Base-by-base conservation (phyloP, 2,113 vertebrate species). In the Tenrec ecaudatus region DNA sequence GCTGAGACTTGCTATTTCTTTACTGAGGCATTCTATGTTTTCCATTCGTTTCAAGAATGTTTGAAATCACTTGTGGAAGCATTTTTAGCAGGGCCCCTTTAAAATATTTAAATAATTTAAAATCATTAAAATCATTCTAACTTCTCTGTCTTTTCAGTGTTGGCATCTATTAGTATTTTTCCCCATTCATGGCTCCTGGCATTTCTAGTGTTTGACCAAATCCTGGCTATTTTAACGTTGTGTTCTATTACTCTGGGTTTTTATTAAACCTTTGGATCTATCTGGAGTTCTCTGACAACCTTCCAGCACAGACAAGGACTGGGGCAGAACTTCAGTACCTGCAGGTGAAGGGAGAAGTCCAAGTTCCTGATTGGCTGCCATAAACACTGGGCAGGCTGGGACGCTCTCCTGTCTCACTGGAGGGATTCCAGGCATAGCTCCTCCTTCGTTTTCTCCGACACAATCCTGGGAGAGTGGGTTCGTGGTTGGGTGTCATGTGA, bases 371-470 rank as follows among this genome's bases (percentile, higher is more conserved):
- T 12, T 3, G 31, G 25, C 31, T 11, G 19, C 25, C 23, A 10
- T 3, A 25, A 22, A 25, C 64, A n/a, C 27, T 6, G 9, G 22
- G 1, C 3, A 27, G 27, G 2, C 0, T 25, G 4, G 17, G 23
- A 10, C 1, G 53, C 22, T 10, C 25, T 6, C 7, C 1, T 20
- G 66, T 19, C 25, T 12, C 11, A 14, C 25, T 16, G 23, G 29
- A 23, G 38, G 2, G 12, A 9, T 12, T 31, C n/a, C 88, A 17
- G 1, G 6, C 25, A 4, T 25, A 9, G 10, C 29, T 36, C 68
- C 12, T 57, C 17, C 43, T 27, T 1, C 15, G 60, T 12, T 31
- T 53, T 23, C 86, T 86, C 76, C 40, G 58, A 60, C 25, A 6
- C 31, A 36, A 9, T 60, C 11, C 33, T 23, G 27, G 36, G 47